Evolutionary conservation across 2,888 invertebrate genomes (phyloP), one percentile per base, ranked within the genome.

Genomic region (Drosophila bunnanda): DNA sequence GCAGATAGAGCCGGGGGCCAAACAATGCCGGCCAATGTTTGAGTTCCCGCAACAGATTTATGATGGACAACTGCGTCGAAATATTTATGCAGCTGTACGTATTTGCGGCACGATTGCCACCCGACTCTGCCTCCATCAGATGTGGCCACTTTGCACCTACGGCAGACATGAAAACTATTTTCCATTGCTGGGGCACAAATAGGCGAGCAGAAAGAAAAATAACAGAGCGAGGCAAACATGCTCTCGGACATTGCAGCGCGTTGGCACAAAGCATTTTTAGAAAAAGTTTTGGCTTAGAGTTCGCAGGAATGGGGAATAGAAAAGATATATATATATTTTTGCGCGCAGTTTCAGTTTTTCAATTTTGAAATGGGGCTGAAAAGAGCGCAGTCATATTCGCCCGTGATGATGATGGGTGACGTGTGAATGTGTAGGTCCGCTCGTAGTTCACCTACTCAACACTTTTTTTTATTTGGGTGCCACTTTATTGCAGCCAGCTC

Each of bases 61-160:
- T 79, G 80, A 75, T 68, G 83, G 67, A 75, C 71, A 81, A 83
- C 71, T 71, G 68, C 72, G 59, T 74, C 73, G 55, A 74, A 76
- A 75, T 74, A 75, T 78, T 76, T 81, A 66, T 77, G 75, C 70
- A 72, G 65, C 54, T 61, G 65, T 64, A 50, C 43, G 36, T 32
- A 52, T 64, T 10, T 48, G 50, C 22, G 54, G 52, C 20, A 41
- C 34, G 28, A n/a, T 32, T n/a, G 20, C 12, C 8, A 15, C 12
- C 8, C 8, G 30, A 36, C 22, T 30, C 41, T 6, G 25, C 56
- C 52, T 22, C 52, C 43, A 50, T 22, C 32, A 22, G 50, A 52
- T 34, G 34, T 64, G 61, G 55, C 60, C 79, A 82, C 76, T 82
- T 74, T 78, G 46, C 80, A 82, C 77, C 64, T 75, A 73, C 50